A percentile compares a stretch with the other conserved stretches of the same genome.
Evolutionary conservation across 1,140 invertebrate species (phyloP).

Genomic region (Lethrus apterus): DNA sequence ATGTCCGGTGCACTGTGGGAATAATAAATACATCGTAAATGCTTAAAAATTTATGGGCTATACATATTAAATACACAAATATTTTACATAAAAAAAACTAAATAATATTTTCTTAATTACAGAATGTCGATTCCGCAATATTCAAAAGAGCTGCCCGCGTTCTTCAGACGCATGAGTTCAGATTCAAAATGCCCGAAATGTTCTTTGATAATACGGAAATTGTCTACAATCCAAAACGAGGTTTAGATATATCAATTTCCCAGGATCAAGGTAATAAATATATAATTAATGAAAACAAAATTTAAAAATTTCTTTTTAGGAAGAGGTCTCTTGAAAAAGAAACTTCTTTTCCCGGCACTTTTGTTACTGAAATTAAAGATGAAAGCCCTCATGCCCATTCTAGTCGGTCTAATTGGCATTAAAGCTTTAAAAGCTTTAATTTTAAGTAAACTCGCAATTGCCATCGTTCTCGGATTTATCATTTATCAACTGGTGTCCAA

Average conservation of each 20-base stretch:
- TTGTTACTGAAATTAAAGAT: constrained; percentile 74
- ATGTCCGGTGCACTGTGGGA: constrained; percentile 44
- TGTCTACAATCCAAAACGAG: constrained; percentile 59
- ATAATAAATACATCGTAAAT: too few relatives aligned
- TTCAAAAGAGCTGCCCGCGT: constrained; percentile 61
- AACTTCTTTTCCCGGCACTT: constrained; percentile 67
- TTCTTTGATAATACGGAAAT: constrained; percentile 61
- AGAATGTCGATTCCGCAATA: constrained; percentile 66
- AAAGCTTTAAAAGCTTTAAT: constrained; percentile 77
- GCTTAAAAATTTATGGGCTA: too few relatives aligned
- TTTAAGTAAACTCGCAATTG: constrained; percentile 71
- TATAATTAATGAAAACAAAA: not conserved
- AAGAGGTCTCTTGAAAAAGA: constrained; percentile 66
- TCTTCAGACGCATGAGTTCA: constrained; percentile 62
- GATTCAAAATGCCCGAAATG: constrained; percentile 60
- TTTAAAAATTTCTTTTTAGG: constrained; percentile 40
- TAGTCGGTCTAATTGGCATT: constrained; percentile 66
- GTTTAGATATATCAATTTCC: constrained; percentile 52
- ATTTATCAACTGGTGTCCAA: constrained; percentile 67
- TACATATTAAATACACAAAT: too few relatives aligned
- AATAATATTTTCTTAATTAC: constrained; percentile 33
- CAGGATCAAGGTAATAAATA: constrained; percentile 43
- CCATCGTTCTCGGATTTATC: constrained; percentile 71
- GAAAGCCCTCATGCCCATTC: constrained; percentile 75
- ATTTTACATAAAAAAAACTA: constrained; percentile 5